Base-by-base conservation (phyloP, 2,797 vertebrate genomes). In the Agapornis canus region DNA sequence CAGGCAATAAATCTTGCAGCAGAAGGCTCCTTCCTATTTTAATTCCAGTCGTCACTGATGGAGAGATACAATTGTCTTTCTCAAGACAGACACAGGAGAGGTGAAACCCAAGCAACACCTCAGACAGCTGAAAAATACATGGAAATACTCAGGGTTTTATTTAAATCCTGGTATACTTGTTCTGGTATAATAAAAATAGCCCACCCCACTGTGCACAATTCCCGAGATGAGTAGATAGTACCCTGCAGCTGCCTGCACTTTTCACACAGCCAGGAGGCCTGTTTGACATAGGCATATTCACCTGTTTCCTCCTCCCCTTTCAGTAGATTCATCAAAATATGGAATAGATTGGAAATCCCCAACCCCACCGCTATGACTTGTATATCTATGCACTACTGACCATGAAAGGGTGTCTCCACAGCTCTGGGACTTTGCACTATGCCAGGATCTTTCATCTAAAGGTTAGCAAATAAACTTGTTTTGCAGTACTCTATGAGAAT, bases 1-100 rank as follows among this genome's bases (percentile, higher is more conserved):
- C 72, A 94, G 77, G 82, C 70, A 95, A 86, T 93, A 91, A 76
- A 90, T 85, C 82, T 63, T 45, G 32, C 69, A 95, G 54, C 54
- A 93, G 72, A 96, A 95, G 54, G 27, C 49, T 92, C 66, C 66
- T 70, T 90, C 80, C 76, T 93, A 84, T 86, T 96, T 92, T 72
- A 91, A 88, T 92, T 86, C 63, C 14, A 59, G 40, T 48, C 2
- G 0, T 65, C 70, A 45, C 23, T 2, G 43, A 90, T 81, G 1
- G 3, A 78, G 79, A 95, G 57, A 89, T 78, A 90, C 47, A 84
- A 83, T 49, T 88, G n/a, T 66, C 59, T 93, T 93, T 66, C 80
- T 82, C 32, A 76, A 89, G 80, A 70, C 47, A 92, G 75, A 65
- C 21, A 45, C 6, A 14, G 40, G 35, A 94, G 47, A 82, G 37